Conservation (phyloP, 2,888 invertebrate species). For the Ptycholaimellus sp. region DNA sequence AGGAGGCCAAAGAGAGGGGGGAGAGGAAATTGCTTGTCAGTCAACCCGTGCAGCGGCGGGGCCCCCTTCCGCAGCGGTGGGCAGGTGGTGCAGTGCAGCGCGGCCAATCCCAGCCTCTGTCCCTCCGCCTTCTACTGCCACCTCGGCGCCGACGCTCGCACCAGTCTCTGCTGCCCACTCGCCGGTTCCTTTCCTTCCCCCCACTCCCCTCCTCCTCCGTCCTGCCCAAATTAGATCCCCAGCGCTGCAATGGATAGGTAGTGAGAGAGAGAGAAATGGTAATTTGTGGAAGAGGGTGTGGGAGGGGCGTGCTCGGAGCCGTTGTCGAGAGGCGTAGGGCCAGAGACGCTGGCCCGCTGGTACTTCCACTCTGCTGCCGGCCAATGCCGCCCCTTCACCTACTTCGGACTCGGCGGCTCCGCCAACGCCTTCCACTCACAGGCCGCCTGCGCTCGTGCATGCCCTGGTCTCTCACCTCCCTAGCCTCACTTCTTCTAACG, state of each 20-base stretch:
- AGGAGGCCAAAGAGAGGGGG: too few relatives aligned
- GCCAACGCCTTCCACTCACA: slow-evolving; percentile 8
- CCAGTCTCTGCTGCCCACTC: slow-evolving; percentile 14
- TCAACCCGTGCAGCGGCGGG: slow-evolving; percentile 21
- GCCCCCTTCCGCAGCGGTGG: slow-evolving; percentile 19
- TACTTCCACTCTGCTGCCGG: slow-evolving; percentile 2
- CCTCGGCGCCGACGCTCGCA: slow-evolving; percentile 11
- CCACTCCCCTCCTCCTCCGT: too few relatives aligned
- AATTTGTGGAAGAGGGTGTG: slow-evolving; percentile 8
- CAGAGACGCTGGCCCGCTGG: background rate
- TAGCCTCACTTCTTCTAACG: too few relatives aligned
- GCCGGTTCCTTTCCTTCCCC: slow-evolving; percentile 9
- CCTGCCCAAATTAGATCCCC: too few relatives aligned
- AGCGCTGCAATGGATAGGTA: too few relatives aligned
- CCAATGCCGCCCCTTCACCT: slow-evolving; percentile 5
- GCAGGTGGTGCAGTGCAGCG: slow-evolving; percentile 18
- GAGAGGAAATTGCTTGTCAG: too few relatives aligned
- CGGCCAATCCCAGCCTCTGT: slow-evolving; percentile 9
- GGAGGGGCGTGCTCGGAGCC: slow-evolving; percentile 6
- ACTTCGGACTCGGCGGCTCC: slow-evolving; percentile 6
- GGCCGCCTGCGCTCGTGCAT: slow-evolving; percentile 5
- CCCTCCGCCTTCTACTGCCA: slow-evolving; percentile 9
- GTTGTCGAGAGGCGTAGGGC: background rate
- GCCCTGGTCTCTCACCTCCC: too few relatives aligned
- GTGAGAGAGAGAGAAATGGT: too few relatives aligned